Base-by-base conservation (phyloP, 2,888 invertebrate species). In the Leucania comma region DNA sequence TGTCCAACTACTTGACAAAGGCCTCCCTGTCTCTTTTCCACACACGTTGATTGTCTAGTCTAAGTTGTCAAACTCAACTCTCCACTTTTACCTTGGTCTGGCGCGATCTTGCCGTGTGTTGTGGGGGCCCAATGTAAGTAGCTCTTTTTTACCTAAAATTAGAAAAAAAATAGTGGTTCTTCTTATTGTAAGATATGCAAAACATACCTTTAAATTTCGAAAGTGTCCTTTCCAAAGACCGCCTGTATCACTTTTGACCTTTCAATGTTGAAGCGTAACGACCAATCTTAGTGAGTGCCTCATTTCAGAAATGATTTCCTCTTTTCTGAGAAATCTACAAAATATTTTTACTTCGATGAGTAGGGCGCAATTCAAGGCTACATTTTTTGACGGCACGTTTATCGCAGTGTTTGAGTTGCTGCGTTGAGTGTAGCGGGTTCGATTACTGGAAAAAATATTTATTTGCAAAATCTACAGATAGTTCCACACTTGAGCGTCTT, bases 281-380 rank as follows among this genome's bases (percentile, higher is more conserved):
- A 72, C 80, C 80, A 82, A 83, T 83, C 72, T 72, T 72, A 68
- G 29, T 68, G 60, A 84, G 82, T 83, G 78, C 75, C 77, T 84
- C 72, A 80, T 80, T 83, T 84, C 77, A 77, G 77, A 84, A 83
- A 83, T 83, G 65, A 83, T 83, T 80, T 77, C 73, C 78, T 65
- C 78, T 56, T 73, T 62, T 24, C 22, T 58, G 75, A 75, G 61
- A 58, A 75, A 71, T 82, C 68, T 73, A 73, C 72, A 57, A 72
- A 75, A 72, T 68, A 72, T 81, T 51, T 79, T 74, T 60, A 50
- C 68, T 69, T 64, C 46, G 72, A 61, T 29, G 57, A 42, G 35
- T 1, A n/a, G n/a, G n/a, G n/a, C n/a, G n/a, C n/a, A n/a, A n/a
- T 67, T 51, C 29, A 22, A 67, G 62, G 29, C 42, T 67, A 50